Conservation (phyloP, 64 coral and sea anemone genomes). For the Montipora capricornis region DNA sequence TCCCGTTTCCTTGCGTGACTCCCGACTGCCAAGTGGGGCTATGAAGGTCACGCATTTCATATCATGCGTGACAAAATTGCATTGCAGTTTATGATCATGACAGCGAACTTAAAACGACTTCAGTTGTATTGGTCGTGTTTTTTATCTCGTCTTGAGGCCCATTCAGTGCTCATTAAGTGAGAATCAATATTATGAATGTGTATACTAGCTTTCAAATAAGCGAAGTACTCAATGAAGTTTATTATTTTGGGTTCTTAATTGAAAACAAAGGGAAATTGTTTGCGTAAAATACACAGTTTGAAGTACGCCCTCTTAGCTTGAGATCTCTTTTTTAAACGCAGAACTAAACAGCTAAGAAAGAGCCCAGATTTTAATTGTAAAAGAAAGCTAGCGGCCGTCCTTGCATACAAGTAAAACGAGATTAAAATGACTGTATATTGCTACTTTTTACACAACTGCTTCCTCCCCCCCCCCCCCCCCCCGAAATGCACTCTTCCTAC, state of each 20-base stretch:
- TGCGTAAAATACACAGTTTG: not conserved
- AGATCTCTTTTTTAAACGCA: too few relatives aligned
- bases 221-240: not conserved
- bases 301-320: too few relatives aligned
- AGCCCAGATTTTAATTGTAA: too few relatives aligned
- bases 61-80: not conserved
- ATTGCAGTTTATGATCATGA: not conserved
- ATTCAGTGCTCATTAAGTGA: not conserved
- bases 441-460: too few relatives aligned
- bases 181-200: not conserved
- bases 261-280: not conserved
- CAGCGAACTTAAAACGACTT: not conserved
- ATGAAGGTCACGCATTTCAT: not conserved
- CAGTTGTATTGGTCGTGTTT: too few relatives aligned
- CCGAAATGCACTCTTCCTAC: too few relatives aligned
- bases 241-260: not conserved
- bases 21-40: not conserved
- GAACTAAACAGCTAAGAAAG: too few relatives aligned
- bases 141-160: not conserved
- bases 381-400: too few relatives aligned
- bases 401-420: too few relatives aligned
- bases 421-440: too few relatives aligned
- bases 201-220: not conserved
- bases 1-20: not conserved
- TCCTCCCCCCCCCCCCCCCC: too few relatives aligned